These are phyloP conservation scores for Neodon shergylaensis DNA, from an alignment of 2,113 vertebrate genomes.

Conservation along the genomic window DNA sequence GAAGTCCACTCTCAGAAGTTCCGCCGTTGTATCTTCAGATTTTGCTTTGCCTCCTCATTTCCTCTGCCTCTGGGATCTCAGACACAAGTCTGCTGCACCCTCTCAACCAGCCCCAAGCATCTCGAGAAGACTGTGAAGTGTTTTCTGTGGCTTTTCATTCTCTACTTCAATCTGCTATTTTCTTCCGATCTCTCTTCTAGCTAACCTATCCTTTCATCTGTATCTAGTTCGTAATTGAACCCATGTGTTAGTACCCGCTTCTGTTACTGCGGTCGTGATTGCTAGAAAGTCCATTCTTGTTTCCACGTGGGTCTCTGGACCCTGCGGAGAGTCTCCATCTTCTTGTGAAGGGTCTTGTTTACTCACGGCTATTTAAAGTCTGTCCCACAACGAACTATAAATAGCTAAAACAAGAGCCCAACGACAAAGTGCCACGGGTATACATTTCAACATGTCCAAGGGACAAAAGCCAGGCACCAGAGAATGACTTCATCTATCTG, in stretches of 20 bases:
- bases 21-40: background rate
- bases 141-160: background rate
- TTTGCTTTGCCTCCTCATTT: background rate
- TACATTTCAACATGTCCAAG: background rate
- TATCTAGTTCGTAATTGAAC: background rate
- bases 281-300: background rate
- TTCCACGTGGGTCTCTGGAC: background rate
- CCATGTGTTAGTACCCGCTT: background rate
- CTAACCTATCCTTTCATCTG: background rate
- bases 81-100: background rate
- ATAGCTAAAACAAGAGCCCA: background rate
- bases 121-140: background rate
- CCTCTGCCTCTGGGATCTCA: background rate
- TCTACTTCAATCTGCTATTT: background rate
- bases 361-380: background rate
- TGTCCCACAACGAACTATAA: background rate
- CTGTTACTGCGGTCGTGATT: background rate
- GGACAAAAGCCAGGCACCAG: background rate
- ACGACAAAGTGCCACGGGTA: background rate
- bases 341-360: background rate
- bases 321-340: background rate
- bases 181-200: background rate
- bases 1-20: background rate
- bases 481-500: background rate
- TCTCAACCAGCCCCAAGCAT: background rate